Conservation (phyloP, 1,140 invertebrate species). For the Zelostemma sp. region DNA sequence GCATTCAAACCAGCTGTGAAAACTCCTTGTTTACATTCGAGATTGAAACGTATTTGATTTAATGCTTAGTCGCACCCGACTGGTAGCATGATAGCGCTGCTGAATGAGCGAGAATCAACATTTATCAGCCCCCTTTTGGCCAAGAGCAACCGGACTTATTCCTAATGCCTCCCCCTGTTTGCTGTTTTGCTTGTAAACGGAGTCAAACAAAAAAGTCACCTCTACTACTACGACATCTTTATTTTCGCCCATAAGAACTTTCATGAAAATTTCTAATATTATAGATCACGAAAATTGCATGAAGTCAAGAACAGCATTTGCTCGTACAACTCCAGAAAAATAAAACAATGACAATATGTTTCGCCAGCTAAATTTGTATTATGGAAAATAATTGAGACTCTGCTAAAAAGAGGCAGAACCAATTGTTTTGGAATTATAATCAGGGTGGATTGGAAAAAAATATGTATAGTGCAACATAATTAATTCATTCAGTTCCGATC, state of each 20-base stretch:
- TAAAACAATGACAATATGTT: too few species aligned
- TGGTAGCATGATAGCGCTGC: slow-evolving; percentile 32
- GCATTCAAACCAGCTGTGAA: slow-evolving; percentile 35
- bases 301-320: too few species aligned
- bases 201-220: background rate
- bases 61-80: slow-evolving; percentile 60
- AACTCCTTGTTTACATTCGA: slow-evolving; percentile 47
- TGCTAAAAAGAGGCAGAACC: too few species aligned
- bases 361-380: too few species aligned
- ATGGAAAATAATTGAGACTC: too few species aligned
- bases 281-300: too few species aligned
- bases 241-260: too few species aligned
- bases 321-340: too few species aligned
- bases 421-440: too few species aligned
- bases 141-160: slow-evolving; percentile 9
- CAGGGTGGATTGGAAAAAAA: background rate
- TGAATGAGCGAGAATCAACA: slow-evolving; percentile 38
- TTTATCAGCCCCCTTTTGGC: slow-evolving; percentile 36
- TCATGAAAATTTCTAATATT: too few species aligned
- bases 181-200: slow-evolving; percentile 27
- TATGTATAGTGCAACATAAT: too few species aligned
- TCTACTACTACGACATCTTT: slow-evolving; percentile 4
- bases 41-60: slow-evolving; percentile 65
- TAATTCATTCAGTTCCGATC: too few species aligned
- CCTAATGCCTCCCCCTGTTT: slow-evolving; percentile 32